Evolutionary conservation across 2,113 vertebrate genomes (phyloP), one percentile per base, ranked within the genome.

Genomic region (Ciconia boyciana): DNA sequence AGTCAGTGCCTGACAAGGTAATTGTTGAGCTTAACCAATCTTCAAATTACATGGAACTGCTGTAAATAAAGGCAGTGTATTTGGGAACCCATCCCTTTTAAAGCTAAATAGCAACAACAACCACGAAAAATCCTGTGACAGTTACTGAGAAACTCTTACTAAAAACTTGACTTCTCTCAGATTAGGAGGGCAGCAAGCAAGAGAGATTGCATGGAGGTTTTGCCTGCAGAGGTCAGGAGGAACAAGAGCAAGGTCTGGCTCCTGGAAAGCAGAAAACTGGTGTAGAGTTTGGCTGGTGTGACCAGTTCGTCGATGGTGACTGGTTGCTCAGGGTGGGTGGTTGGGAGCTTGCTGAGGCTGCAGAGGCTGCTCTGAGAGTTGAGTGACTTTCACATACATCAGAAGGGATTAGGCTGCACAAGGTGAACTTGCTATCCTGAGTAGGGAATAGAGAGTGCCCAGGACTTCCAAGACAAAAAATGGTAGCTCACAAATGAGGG

Each of bases 371-470:
- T 60, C 3, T 46, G 11, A 34, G 29, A n/a, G 34, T 18, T 32
- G 29, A 74, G 25, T 0, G 0, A 9, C 41, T 55, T 16, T 28
- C 36, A 39, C 0, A 1, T 24, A 36, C 43, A 64, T 26, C 0
- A 39, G 1, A 22, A 39, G 12, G 14, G 8, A 28, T 31, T 20
- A 58, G 36, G 7, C 16, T 21, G 44, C 7, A 12, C 12, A 46
- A 46, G 16, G 16, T 43, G 17, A 55, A 41, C 29, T 39, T n/a
- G 6, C 4, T 70, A 14, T 16, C 36, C 58, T 52, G 44, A 29
- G 28, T 19, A 72, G 16, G 2, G 24, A 60, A 74, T 7, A 34
- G 6, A 51, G 22, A 66, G 12, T 31, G 10, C 6, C 9, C 31
- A 68, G 61, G 20, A 54, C 39, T 11, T 28, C 9, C 11, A 54